Base-by-base conservation (phyloP, 2,797 vertebrate genomes). In the Strix occidentalis region DNA sequence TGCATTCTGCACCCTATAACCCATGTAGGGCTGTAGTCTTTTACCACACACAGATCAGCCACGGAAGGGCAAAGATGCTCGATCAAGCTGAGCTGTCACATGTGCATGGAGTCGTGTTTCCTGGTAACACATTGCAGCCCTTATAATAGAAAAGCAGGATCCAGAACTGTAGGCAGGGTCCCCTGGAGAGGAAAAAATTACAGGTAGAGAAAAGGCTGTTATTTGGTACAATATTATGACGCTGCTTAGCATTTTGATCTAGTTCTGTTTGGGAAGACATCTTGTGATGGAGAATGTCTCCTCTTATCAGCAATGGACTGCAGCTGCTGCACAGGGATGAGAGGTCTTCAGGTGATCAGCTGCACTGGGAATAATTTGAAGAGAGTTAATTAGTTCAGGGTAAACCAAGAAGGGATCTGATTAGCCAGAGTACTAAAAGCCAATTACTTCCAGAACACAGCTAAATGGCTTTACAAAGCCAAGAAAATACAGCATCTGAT, bases 361-460 rank as follows among this genome's bases (percentile, higher is more conserved):
- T 91, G 71, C 87, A 83, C 58, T 84, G 84, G 93, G 93, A 96
- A 96, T 95, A 95, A 89, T 93, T 96, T 82, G 91, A 94, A 93
- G 90, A 96, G 87, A 96, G 89, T 94, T 97, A 97, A 98, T 97
- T 95, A 97, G 94, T 84, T 90, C 82, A 87, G 84, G 81, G 94
- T 94, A 96, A 96, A 96, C 87, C 95, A 95, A 97, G 95, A 93
- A 95, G 64, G 90, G 83, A 92, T 83, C 88, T 97, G 88, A 96
- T 96, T 88, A 90, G 79, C 63, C 72, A 60, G 89, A 77, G 75
- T 29, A 75, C 83, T 85, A 96, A 96, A 90, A 96, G 80, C 41
- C 94, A 96, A 63, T 96, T 97, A 92, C 61, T 95, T 90, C 50
- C 74, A 91, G 90, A 95, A 71, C 76, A 84, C 46, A 65, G 61